Evolutionary conservation across 53 echinoderm and acorn worm species (phyloP).

Genomic region (Temnopleurus reevesii): DNA sequence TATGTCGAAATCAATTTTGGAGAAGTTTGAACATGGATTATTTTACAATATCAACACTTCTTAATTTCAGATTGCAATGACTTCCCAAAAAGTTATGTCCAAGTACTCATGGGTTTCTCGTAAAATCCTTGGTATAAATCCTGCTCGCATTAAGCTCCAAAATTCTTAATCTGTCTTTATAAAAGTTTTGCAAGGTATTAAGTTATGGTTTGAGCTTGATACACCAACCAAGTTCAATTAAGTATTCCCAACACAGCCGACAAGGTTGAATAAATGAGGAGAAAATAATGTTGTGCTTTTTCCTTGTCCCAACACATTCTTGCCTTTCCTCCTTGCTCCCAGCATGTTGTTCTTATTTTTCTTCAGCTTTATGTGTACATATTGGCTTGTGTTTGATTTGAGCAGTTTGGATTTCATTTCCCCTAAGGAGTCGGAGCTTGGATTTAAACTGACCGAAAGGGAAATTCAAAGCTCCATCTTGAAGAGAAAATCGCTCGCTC

Average conservation of each 20-base stretch:
- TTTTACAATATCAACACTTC: no score
- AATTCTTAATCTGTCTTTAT: no score
- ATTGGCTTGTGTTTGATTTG: conserved; percentile 45
- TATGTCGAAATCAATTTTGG: no score
- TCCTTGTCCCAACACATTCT: neutral
- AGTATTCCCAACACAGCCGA: neutral
- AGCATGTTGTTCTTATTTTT: conserved; percentile 34
- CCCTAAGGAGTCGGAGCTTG: neutral
- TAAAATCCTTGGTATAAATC: no score
- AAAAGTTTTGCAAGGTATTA: no score
- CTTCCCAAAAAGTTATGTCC: no score
- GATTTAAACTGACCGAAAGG: conserved; percentile 33
- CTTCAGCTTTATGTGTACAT: conserved; percentile 2
- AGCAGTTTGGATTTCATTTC: conserved; percentile 24
- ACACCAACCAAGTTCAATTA: no score
- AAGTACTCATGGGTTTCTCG: no score
- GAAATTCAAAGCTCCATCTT: conserved; percentile 39
- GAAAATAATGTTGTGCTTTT: conserved; percentile 12
- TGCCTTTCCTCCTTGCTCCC: neutral
- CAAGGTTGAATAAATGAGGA: neutral
- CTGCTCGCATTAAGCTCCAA: no score
- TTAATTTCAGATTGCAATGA: no score
- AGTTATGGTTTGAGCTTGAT: no score
- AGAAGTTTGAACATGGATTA: no score
- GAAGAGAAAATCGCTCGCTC: conserved; percentile 12